Percentiles rank a stretch among this genome's conserved stretches.
phyloP scores from a whole-genome alignment of 2,888 invertebrate species.

The Netelia virgata region DNA sequence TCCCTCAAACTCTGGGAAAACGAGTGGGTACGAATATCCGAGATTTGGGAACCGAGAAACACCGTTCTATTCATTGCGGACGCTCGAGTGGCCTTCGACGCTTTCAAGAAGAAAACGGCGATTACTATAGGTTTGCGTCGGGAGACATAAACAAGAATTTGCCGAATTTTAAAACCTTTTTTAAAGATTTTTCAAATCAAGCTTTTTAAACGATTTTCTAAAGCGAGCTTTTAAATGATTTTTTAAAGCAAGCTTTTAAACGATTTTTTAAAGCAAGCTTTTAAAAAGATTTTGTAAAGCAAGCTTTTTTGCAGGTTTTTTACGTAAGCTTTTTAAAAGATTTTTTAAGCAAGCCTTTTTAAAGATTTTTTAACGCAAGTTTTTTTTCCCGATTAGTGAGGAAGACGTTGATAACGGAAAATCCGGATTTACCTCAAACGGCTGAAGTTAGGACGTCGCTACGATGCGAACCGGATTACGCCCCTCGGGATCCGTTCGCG shows the following conservation, averaged over 20 bases:
- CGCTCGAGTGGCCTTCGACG: slow-evolving; percentile 86
- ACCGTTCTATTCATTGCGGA: slow-evolving; percentile 91
- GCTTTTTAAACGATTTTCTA: no score
- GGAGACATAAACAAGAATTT: slow-evolving; percentile 6
- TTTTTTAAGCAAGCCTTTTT: no score
- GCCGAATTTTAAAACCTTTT: slow-evolving; percentile 3
- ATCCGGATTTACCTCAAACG: slow-evolving; percentile 89
- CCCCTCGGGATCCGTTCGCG: slow-evolving; percentile 76
- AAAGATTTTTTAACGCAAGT: no score
- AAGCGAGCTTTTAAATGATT: no score
- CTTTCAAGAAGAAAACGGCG: slow-evolving; percentile 78
- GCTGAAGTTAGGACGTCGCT: slow-evolving; percentile 84
- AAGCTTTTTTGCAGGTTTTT: no score
- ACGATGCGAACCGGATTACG: slow-evolving; percentile 71
- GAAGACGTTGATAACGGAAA: slow-evolving; percentile 89
- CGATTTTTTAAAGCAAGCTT: no score
- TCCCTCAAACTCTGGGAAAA: slow-evolving; percentile 89
- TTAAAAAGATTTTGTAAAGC: no score
- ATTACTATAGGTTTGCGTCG: slow-evolving; percentile 74
- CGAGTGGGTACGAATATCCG: slow-evolving; percentile 89
- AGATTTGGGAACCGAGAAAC: slow-evolving; percentile 89
- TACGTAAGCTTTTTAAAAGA: no score
- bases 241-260: no score
- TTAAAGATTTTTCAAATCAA: no score
- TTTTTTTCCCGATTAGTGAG: slow-evolving; percentile 73